These are phyloP conservation scores for Serilophus lunatus DNA, from an alignment of 2,113 vertebrate species.

Conservation along the genomic window DNA sequence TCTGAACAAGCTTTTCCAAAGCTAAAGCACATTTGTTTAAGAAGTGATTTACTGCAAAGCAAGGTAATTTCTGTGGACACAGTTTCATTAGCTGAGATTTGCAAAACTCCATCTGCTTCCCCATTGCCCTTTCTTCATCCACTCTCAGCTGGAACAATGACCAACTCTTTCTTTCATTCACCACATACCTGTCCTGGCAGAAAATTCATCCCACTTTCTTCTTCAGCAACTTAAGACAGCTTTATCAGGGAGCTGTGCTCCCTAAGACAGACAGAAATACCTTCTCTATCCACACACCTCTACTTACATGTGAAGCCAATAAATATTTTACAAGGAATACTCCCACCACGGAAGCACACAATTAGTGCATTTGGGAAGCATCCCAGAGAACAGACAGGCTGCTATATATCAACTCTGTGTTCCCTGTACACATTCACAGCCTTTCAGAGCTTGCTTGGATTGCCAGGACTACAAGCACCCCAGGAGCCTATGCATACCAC, in stretches of 20 bases:
- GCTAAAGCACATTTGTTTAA: background rate
- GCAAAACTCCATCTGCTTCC: background rate
- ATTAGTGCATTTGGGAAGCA: background rate
- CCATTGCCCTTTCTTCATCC: background rate
- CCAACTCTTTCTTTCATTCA: background rate
- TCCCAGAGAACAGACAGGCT: background rate
- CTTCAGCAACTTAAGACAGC: constrained; percentile 25
- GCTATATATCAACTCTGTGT: background rate
- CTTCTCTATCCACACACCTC: background rate
- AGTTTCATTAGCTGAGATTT: background rate
- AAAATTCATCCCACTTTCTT: constrained; percentile 38
- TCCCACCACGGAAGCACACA: background rate
- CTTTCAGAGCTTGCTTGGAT: background rate
- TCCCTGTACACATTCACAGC: accelerated
- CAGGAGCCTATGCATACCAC: background rate
- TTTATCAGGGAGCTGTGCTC: background rate
- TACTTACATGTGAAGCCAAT: background rate
- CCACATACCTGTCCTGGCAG: constrained; percentile 25
- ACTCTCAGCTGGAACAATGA: background rate
- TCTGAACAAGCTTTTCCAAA: constrained; percentile 24
- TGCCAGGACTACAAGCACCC: background rate
- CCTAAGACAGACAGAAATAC: background rate
- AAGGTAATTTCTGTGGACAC: background rate
- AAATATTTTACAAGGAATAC: background rate
- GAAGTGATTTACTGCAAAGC: background rate